A percentile compares a stretch with the other conserved stretches of the same genome.
These are phyloP conservation scores for Poeciliopsis paucimaculata DNA, from an alignment of 2,797 vertebrate species.

Conservation along the genomic window DNA sequence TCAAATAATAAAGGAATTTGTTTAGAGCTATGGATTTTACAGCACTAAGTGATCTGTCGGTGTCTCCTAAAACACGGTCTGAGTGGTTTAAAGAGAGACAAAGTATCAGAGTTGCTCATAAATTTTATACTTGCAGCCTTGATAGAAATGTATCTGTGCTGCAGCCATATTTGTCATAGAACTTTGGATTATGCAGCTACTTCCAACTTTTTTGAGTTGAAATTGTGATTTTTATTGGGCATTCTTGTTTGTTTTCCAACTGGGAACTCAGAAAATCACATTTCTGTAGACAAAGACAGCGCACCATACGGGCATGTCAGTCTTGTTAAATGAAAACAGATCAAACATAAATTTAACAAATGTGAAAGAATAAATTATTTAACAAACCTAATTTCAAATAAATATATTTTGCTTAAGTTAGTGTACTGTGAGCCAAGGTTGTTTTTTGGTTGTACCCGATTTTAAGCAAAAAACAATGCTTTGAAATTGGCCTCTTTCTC, in stretches of 20 bases:
- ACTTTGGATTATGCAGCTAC: neutral
- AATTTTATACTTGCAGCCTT: neutral
- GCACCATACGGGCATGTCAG: neutral
- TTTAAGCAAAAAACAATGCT: neutral
- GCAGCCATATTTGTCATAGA: neutral
- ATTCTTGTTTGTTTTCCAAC: neutral
- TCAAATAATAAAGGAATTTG: neutral
- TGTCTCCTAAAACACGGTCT: neutral
- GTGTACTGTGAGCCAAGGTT: neutral
- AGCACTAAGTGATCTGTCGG: too few relatives aligned
- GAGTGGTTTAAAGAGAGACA: neutral
- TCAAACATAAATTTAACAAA: neutral
- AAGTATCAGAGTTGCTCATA: neutral
- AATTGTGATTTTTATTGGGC: neutral
- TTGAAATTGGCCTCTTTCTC: neutral
- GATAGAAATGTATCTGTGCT: neutral
- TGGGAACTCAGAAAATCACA: neutral
- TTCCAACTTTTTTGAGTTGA: neutral
- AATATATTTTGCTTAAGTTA: neutral
- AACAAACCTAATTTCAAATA: neutral
- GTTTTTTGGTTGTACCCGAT: constrained; percentile 22
- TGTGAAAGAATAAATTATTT: neutral
- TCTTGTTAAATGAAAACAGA: neutral
- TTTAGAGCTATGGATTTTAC: neutral
- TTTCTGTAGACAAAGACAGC: neutral